phyloP scores from a whole-genome alignment of 2,888 invertebrate genomes.

The Drosophila picticornis region DNA sequence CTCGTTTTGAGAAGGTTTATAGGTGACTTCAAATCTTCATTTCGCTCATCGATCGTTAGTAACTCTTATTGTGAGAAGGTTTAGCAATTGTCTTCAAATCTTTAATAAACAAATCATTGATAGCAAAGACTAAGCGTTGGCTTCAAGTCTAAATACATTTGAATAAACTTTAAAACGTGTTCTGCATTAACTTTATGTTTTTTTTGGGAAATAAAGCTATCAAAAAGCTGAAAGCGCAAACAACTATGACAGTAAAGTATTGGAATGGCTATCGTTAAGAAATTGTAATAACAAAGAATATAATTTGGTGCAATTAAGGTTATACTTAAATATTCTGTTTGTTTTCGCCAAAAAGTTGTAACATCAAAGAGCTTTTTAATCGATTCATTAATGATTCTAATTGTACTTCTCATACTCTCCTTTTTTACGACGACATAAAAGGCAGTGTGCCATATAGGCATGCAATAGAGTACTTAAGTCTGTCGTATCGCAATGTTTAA shows the following conservation, averaged over 20 bases:
- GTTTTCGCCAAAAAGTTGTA: neutral
- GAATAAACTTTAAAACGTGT: no score
- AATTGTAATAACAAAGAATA: neutral
- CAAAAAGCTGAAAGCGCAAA: no score
- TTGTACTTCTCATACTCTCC: neutral
- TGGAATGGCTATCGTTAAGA: neutral
- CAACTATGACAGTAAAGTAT: neutral
- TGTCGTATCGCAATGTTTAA: slow-evolving; percentile 65
- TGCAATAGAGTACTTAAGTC: neutral
- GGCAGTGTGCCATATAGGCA: neutral
- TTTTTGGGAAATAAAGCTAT: no score
- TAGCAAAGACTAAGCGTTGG: no score
- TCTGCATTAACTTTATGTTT: no score
- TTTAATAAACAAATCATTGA: no score
- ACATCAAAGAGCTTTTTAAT: slow-evolving; percentile 12
- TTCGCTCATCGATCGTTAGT: no score
- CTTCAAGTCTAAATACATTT: no score
- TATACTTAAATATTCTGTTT: neutral
- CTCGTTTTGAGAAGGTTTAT: no score
- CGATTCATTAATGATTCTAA: slow-evolving; percentile 6
- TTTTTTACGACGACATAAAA: slow-evolving; percentile 4
- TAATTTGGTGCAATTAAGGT: slow-evolving; percentile 7
- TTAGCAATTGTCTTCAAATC: no score
- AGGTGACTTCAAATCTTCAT: no score
- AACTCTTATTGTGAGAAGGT: no score